Base-by-base conservation (phyloP, 2,888 invertebrate genomes). In the Lithophane ornitopus region DNA sequence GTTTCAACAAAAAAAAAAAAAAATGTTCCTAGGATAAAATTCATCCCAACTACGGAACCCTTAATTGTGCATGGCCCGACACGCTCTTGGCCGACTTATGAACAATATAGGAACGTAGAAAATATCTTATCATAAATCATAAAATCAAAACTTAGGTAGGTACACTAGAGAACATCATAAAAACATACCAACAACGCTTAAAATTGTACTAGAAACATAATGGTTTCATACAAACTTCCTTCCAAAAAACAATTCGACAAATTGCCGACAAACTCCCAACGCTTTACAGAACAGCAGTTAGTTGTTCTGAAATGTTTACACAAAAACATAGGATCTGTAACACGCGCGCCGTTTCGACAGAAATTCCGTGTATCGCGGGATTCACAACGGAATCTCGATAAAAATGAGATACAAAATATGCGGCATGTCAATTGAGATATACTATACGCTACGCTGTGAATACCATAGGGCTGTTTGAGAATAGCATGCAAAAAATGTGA, bases 291-390 rank as follows among this genome's bases (percentile, higher is more conserved):
- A 65, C 26, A 58, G 14, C 34, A 52, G 49, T 65, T 56, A 52
- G 49, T 65, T 56, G 34, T 39, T 46, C 14, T 28, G 52, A 70
- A 71, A 70, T 61, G 26, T 59, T 67, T n/a, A 34, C 22, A 26
- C 63, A 73, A 84, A 69, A 85, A 76, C 52, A 54, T 67, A 62
- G 66, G n/a, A 63, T 44, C 16, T 46, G 16, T 7, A 7, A 46
- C 26, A 22, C 26, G 34, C 9, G 41, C 22, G 34, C 46, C 54
- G 9, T 46, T 49, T 69, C 26, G 1, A 34, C 22, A 14, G 46
- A 62, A 70, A 46, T 28, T 49, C 66, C 41, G 46, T 16, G 41
- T 52, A 46, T 49, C 14, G 19, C 28, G 34, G 62, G 11, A 70
- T 76, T 54, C 58, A 66, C 22, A 2, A 28, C 12, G 49, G n/a